Base-by-base conservation (phyloP, 2,113 vertebrate genomes). In the Formicarius rufipectus region DNA sequence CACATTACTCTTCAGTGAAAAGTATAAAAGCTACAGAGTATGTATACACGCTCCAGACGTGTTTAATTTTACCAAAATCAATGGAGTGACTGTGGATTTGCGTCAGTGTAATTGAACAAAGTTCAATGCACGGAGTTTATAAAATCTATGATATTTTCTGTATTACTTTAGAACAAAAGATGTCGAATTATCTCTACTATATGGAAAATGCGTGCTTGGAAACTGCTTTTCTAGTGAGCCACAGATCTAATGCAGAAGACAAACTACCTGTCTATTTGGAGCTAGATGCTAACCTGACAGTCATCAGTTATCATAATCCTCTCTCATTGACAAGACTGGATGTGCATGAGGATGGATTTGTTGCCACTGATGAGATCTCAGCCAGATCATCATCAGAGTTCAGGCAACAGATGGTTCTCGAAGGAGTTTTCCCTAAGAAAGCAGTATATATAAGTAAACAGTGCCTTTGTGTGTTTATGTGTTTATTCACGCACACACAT, bases 381-480 rank as follows among this genome's bases (percentile, higher is more conserved):
- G 89, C 42, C 74, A 20, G 3, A 82, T 55, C 83, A 44, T 39
- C 25, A 1, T 24, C 3, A 4, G 52, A 64, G 87, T 40, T 87
- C 64, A 84, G 84, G 76, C 83, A 89, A 68, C 64, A 95, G 89
- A 93, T 89, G 91, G 76, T 71, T 93, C 89, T 86, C 66, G 33
- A 87, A 81, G 80, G 82, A 90, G 49, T 40, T 62, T 88, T 94
- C 75, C 50, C 35, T 37, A 21, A 73, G 90, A 74, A 91, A 58
- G 45, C 83, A 55, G 42, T 37, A 28, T 56, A n/a, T 71, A 4
- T 59, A 56, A 83, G 56, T 50, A 80, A 89, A 69, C 47, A 74
- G 24, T 44, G 76, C 45, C 22, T 67, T 17, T 83, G 27, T 58
- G 21, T 23, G 35, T 45, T 17, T 60, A 8, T 84, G 11, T 84